Evolutionary conservation across 2,888 invertebrate genomes (phyloP).

Genomic region (Sphaeridia pumilis): DNA sequence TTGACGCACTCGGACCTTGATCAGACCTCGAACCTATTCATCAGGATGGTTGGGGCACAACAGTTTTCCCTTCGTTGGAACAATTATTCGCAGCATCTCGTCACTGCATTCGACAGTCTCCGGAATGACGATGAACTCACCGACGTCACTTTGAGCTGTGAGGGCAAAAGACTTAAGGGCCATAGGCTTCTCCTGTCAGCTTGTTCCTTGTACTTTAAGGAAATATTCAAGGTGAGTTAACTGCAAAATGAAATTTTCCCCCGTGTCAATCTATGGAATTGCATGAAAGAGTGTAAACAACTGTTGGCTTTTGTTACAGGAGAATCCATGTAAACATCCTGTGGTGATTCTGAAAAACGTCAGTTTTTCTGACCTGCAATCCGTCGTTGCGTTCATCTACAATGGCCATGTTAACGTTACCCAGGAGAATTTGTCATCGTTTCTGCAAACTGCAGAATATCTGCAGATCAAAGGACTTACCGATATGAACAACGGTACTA

Average conservation of each 20-base stretch:
- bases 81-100: conserved; percentile 65
- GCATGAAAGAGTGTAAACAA: not conserved
- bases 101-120: conserved; percentile 64
- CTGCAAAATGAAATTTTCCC: not conserved
- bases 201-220: conserved; percentile 65
- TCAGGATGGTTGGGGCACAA: conserved; percentile 43
- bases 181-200: conserved; percentile 75
- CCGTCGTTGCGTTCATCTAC: conserved; percentile 70
- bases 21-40: no score
- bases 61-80: conserved; percentile 80
- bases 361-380: conserved; percentile 62
- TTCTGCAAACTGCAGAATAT: conserved; percentile 63
- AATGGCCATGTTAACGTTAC: conserved; percentile 69
- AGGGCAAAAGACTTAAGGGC: conserved; percentile 69
- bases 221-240: conserved; percentile 42
- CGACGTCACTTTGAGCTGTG: conserved; percentile 74
- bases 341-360: conserved; percentile 69
- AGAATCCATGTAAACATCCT: conserved; percentile 65
- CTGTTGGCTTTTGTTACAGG: conserved; percentile 43
- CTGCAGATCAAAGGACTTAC: conserved; percentile 65
- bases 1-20: no score
- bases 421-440: conserved; percentile 64
- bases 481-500: conserved; percentile 43
- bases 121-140: conserved; percentile 51
- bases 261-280: not conserved